Conservation (phyloP, 2,797 vertebrate genomes). For the Helostoma temminkii region DNA sequence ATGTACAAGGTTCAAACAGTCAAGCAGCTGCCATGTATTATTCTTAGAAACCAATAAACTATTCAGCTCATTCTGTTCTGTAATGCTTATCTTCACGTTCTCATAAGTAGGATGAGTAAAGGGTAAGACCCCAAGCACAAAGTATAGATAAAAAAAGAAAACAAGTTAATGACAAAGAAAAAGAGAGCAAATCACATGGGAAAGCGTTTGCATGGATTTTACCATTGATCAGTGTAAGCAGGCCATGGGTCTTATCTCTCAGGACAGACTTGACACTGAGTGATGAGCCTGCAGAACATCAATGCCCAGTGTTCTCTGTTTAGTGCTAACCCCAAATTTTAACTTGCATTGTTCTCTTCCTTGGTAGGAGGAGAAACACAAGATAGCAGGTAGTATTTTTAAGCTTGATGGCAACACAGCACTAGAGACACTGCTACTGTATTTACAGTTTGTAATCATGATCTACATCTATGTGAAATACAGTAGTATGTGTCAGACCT, state of each 20-base stretch:
- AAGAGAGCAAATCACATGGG: constrained; percentile 51
- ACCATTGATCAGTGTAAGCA: constrained; percentile 71
- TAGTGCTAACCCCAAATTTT: constrained; percentile 55
- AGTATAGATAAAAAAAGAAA: constrained; percentile 40
- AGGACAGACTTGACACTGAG: constrained; percentile 68
- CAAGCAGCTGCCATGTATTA: constrained; percentile 23
- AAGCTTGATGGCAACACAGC: constrained; percentile 4
- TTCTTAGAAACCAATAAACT: constrained; percentile 39
- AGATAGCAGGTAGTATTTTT: constrained; percentile 42
- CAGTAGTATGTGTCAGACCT: constrained; percentile 7
- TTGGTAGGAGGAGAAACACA: constrained; percentile 41
- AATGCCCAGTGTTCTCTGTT: constrained; percentile 58
- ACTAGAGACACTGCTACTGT: not conserved
- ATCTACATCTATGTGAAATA: constrained; percentile 12
- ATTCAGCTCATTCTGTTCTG: constrained; percentile 25
- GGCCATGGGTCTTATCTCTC: constrained; percentile 70
- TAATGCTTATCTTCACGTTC: constrained; percentile 40
- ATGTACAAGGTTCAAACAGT: constrained; percentile 31
- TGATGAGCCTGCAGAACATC: constrained; percentile 67
- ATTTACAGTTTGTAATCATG: constrained; percentile 13
- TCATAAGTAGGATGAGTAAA: constrained; percentile 46
- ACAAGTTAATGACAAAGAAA: constrained; percentile 69
- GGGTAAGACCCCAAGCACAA: constrained; percentile 25
- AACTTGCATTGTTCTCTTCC: constrained; percentile 62
- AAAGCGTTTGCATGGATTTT: constrained; percentile 63